Conservation (phyloP, 2,888 invertebrate genomes). For the Holacanthella duospinosa region DNA sequence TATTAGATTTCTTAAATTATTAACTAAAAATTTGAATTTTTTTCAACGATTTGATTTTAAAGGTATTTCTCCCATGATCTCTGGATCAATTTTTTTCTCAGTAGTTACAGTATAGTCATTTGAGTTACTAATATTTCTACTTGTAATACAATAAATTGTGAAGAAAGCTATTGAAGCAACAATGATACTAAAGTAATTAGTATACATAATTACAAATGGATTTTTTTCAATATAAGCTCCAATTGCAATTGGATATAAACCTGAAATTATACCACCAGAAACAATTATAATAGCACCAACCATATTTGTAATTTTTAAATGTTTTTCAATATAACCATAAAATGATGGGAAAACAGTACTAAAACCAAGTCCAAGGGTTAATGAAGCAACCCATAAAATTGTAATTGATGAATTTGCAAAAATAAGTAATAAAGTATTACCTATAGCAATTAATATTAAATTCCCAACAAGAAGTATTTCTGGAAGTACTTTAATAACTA, state of each 20-base stretch:
- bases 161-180: conserved; percentile 10
- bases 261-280: conserved; percentile 10
- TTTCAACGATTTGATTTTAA: too few species aligned
- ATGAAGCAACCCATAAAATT: conserved; percentile 18
- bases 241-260: conserved; percentile 14
- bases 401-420: conserved; percentile 13
- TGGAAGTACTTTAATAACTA: conserved; percentile 18
- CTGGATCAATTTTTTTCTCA: too few species aligned
- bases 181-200: conserved; percentile 13
- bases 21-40: too few species aligned
- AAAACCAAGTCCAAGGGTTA: conserved; percentile 23
- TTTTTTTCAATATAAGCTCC: conserved; percentile 13
- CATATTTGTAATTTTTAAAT: conserved; percentile 11
- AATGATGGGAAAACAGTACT: conserved; percentile 15
- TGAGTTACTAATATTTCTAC: background rate
- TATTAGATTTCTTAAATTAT: too few species aligned
- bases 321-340: conserved; percentile 17
- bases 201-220: conserved; percentile 16
- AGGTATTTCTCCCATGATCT: too few species aligned
- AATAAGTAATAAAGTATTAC: conserved; percentile 12
- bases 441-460: conserved; percentile 7
- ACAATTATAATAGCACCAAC: conserved; percentile 12
- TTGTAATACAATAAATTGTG: conserved; percentile 10
- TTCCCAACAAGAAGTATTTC: conserved; percentile 18
- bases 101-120: too few species aligned